Evolutionary conservation across 2,113 vertebrate species (phyloP), one percentile per base, ranked within the genome.

Genomic region (Ornithorhynchus anatinus): DNA sequence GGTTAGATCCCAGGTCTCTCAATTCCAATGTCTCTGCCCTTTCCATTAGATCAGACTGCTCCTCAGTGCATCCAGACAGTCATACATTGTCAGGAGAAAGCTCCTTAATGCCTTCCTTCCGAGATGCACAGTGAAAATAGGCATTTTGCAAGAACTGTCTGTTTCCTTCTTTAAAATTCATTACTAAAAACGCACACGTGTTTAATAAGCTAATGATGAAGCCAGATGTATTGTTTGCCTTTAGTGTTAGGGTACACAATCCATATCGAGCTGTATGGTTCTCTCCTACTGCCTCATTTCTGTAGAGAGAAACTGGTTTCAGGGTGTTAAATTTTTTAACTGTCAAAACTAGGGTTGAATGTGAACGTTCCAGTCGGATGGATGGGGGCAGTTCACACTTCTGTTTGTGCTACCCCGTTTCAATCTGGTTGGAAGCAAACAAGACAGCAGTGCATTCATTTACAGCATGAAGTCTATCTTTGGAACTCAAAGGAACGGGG

Each of bases 291-390:
- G n/a, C n/a, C n/a, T n/a, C n/a, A n/a, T n/a, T n/a, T n/a, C n/a
- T n/a, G n/a, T n/a, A n/a, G n/a, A n/a, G n/a, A n/a, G n/a, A n/a
- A n/a, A n/a, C n/a, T n/a, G n/a, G n/a, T n/a, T n/a, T n/a, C n/a
- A n/a, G n/a, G n/a, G n/a, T n/a, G n/a, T n/a, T n/a, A n/a, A n/a
- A n/a, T n/a, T n/a, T n/a, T n/a, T n/a, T n/a, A 65, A 75, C 13
- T 36, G 38, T 59, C n/a, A 39, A 53, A 80, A 75, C 36, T 69
- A 25, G 5, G 5, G 61, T 58, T 66, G 63, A 32, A 17, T 60
- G 47, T 59, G 65, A 62, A 3, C 14, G 7, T 50, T 57, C n/a
- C 15, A 5, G 27, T 32, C 16, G 43, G 70, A 54, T 51, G 54
- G 75, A 52, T 0, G 4, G 17, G 10, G n/a, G 4, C 7, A 73